These are phyloP conservation scores for Meloidogyne exigua DNA, from an alignment of 1,140 invertebrate genomes.

Conservation along the genomic window DNA sequence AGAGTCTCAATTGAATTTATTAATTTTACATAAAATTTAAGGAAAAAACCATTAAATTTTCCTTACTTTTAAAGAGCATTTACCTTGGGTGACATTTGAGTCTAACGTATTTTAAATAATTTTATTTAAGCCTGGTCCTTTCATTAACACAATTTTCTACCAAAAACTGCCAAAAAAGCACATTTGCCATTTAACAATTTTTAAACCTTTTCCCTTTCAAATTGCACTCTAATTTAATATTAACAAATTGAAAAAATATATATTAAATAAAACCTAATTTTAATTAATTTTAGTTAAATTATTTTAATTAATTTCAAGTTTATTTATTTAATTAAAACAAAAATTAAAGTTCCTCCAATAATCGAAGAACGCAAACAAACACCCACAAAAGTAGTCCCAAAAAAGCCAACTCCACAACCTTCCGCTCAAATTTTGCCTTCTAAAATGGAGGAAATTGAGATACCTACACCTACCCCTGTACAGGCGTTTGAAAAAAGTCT, in stretches of 20 bases:
- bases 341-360: background rate
- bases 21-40: no score
- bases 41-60: no score
- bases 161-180: background rate
- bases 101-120: no score
- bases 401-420: background rate
- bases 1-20: no score
- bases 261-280: no score
- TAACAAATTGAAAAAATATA: no score
- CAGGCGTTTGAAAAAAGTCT: slow-evolving; percentile 52
- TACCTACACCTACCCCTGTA: slow-evolving; percentile 49
- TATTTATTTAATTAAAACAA: no score
- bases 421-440: slow-evolving; percentile 54
- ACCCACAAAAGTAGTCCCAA: background rate
- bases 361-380: background rate
- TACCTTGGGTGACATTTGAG: no score
- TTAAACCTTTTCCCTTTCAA: background rate
- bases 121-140: background rate
- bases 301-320: no score
- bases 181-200: background rate
- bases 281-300: no score
- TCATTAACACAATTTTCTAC: background rate
- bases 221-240: no score
- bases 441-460: slow-evolving; percentile 51
- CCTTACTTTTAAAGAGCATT: no score